Base-by-base conservation (phyloP, 2,888 invertebrate species). In the Cryptophagus acutangulus region DNA sequence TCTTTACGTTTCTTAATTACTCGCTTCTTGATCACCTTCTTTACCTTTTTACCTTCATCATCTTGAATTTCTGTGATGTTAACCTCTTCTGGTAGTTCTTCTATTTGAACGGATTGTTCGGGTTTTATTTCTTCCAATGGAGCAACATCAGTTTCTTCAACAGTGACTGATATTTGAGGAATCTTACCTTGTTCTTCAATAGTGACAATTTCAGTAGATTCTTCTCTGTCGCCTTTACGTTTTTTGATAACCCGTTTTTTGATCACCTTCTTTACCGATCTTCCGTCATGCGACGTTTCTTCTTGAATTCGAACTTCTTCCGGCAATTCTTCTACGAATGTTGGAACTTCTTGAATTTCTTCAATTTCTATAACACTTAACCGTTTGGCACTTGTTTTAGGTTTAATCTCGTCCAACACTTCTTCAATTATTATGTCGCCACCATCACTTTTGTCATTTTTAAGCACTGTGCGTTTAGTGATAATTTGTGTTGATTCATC, bases 391-490 rank as follows among this genome's bases (percentile, higher is more conserved):
- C 5, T 20, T 9, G 20, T 6, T 26, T 31, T 3, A 15, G 31
- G 31, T 6, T n/a, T 65, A 9, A 57, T 60, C 62, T 71, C 70
- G 4, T 73, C 71, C 49, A 66, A 47, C 16, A 73, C 61, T 63
- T 72, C 73, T 59, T 74, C 74, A 57, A 79, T 77, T 0, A 78
- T 72, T 2, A 77, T 62, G 48, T 75, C 71, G 14, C 72, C 72
- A 43, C 72, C 72, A 44, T 68, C 67, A 9, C 58, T 55, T 33
- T 38, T 13, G 8, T 48, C 49, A 43, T 55, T 75, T 51, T 73
- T 66, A 40, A 76, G 55, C 41, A 74, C 73, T 1, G 78, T 78
- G 52, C 77, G 57, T 59, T 77, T 78, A 1, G 77, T 78, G 62
- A 75, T 74, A 12, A 75, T 69, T 65, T 74, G 73, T 43, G 70